These are phyloP conservation scores for Macrotus californicus DNA, from an alignment of 2,113 vertebrate species.

Conservation along the genomic window DNA sequence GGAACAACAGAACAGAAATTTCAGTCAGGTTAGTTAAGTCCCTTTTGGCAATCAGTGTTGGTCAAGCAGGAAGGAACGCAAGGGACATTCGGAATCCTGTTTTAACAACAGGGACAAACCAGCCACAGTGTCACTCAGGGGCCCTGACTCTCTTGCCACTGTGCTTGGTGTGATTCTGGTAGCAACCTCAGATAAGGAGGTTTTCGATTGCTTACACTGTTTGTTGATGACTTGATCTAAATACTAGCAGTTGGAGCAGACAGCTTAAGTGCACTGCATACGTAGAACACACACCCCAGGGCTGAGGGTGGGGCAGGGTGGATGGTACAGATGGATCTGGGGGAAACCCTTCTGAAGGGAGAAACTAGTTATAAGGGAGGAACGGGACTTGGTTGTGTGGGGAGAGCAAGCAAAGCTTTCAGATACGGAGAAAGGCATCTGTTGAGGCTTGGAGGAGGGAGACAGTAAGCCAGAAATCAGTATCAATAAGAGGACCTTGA, in stretches of 20 bases:
- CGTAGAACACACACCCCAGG: not conserved
- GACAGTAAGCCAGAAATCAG: not conserved
- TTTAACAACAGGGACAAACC: constrained; percentile 7
- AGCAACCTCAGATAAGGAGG: not conserved
- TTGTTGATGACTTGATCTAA: not conserved
- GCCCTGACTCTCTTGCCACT: not conserved
- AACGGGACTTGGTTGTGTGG: not conserved
- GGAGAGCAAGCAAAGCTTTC: not conserved
- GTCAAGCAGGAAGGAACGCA: not conserved
- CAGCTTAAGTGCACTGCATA: not conserved
- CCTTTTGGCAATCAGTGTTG: not conserved
- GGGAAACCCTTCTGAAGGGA: not conserved
- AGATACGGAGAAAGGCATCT: not conserved
- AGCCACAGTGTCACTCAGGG: not conserved
- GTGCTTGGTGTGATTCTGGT: not conserved
- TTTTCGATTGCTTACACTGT: not conserved
- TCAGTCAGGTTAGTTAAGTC: constrained; percentile 9
- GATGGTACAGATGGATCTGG: not conserved
- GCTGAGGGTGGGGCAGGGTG: not conserved
- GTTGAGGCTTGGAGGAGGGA: not conserved
- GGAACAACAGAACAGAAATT: constrained; percentile 73
- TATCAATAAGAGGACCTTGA: not conserved
- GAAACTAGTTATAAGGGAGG: not conserved
- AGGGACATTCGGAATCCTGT: not conserved
- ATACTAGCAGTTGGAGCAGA: not conserved